Conservation (phyloP, 2,797 vertebrate species). For the Hemibagrus guttatus region DNA sequence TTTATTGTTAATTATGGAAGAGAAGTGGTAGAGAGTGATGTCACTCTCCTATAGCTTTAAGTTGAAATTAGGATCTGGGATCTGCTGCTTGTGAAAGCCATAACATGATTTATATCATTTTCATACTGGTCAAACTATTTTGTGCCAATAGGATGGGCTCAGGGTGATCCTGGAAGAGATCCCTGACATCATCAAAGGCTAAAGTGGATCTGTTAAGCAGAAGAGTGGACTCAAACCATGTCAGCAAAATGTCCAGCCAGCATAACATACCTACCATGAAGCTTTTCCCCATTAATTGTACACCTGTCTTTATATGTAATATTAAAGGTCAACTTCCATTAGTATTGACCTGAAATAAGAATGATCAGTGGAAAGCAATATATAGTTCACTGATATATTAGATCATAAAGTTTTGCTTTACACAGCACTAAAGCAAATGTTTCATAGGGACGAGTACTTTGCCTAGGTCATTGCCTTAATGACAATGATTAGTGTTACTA, state of each 20-base stretch:
- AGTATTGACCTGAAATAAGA: not conserved
- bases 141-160: not conserved
- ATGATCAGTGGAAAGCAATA: not conserved
- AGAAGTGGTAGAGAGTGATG: not conserved
- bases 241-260: not conserved
- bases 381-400: not conserved
- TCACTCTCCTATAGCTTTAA: not conserved
- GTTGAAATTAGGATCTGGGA: not conserved
- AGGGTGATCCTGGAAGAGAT: not conserved
- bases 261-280: not conserved
- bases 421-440: slow-evolving; percentile 7
- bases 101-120: not conserved
- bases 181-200: not conserved
- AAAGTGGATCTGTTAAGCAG: not conserved
- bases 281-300: not conserved
- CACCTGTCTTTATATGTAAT: not conserved
- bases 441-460: slow-evolving; percentile 13
- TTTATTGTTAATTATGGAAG: not conserved
- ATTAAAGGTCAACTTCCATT: not conserved
- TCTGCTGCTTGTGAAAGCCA: not conserved
- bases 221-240: not conserved
- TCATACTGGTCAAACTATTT: not conserved
- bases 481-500: slow-evolving; percentile 1
- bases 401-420: slow-evolving; percentile 18
- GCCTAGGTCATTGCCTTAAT: slow-evolving; percentile 18